These are phyloP conservation scores for Dromaius novaehollandiae DNA, from an alignment of 2,113 vertebrate genomes.

Conservation along the genomic window DNA sequence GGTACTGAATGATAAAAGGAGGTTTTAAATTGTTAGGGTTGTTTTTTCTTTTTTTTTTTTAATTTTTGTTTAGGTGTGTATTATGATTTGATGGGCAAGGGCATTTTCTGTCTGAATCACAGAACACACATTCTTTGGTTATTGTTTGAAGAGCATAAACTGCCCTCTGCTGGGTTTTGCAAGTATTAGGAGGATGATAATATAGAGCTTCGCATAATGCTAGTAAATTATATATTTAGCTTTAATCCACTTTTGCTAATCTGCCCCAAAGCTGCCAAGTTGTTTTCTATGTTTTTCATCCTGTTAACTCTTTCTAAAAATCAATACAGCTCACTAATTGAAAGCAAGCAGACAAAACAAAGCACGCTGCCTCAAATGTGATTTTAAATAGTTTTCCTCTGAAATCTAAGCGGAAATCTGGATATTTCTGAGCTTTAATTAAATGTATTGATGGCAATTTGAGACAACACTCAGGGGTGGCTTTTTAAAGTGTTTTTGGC, in stretches of 20 bases:
- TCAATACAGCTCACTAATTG: rapidly evolving
- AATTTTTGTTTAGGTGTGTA: too few species aligned
- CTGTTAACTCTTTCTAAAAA: neutral
- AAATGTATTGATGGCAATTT: neutral
- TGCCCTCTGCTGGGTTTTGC: conserved; percentile 74
- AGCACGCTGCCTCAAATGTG: neutral
- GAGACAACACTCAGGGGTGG: neutral
- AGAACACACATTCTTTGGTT: rapidly evolving
- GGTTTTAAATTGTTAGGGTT: neutral
- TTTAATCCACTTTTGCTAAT: neutral
- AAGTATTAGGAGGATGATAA: neutral
- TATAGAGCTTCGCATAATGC: neutral
- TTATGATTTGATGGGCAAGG: too few species aligned
- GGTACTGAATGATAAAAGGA: neutral
- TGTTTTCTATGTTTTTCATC: neutral
- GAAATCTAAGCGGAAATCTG: neutral
- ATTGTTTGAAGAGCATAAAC: conserved; percentile 33
- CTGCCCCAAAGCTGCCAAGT: neutral
- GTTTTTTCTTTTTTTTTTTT: neutral
- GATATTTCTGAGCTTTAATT: neutral
- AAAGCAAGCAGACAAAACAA: neutral
- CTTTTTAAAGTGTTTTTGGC: neutral
- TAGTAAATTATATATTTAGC: neutral
- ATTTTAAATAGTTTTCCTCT: neutral
- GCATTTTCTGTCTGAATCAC: neutral